Conservation (phyloP, 2,797 vertebrate species). For the Tinamus major region DNA sequence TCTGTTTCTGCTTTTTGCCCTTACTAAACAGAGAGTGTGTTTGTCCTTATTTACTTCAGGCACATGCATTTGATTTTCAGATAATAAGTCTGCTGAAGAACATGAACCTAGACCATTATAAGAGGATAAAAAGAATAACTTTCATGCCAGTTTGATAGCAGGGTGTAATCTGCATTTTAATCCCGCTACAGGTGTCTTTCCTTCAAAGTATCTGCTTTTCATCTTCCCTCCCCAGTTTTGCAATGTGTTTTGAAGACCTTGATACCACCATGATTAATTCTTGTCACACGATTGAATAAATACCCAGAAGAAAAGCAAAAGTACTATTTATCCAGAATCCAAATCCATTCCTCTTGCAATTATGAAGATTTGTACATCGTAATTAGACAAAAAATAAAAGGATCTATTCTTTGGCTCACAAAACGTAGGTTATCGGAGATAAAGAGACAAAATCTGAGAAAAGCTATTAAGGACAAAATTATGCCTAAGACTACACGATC, state of each 20-base stretch:
- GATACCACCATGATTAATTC: not conserved
- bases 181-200: constrained; percentile 1
- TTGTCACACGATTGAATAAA: not conserved
- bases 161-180: constrained; percentile 44
- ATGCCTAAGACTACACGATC: constrained; percentile 27
- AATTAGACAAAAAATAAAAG: constrained; percentile 45
- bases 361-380: constrained; percentile 11
- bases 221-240: not conserved
- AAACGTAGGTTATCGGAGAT: not conserved
- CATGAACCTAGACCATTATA: constrained; percentile 4
- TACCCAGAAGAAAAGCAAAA: not conserved
- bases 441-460: constrained; percentile 3
- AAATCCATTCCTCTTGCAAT: constrained; percentile 2
- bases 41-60: constrained; percentile 33
- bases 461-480: constrained; percentile 59
- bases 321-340: not conserved
- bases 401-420: not conserved
- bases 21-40: not conserved
- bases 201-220: constrained; percentile 16
- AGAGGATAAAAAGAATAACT: constrained; percentile 28
- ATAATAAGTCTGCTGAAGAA: constrained; percentile 42
- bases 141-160: constrained; percentile 31
- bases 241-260: not conserved
- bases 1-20: not conserved
- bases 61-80: constrained; percentile 34